A percentile compares a stretch with the other conserved stretches of the same genome.
phyloP scores from a whole-genome alignment of 2,113 vertebrate genomes.

The Lucifuga dentata region DNA sequence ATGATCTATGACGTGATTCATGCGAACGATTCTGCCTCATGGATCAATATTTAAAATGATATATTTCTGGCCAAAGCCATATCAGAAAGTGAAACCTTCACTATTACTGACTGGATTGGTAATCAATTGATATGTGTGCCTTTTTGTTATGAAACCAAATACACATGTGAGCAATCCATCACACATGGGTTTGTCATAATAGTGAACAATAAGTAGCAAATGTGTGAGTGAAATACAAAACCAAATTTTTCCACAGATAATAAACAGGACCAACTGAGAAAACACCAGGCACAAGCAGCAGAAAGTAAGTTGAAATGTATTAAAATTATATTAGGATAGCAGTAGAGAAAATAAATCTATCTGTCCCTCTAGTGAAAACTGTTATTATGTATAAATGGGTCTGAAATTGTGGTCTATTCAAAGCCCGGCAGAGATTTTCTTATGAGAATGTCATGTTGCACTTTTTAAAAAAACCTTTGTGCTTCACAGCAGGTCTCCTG shows the following conservation, averaged over 20 bases:
- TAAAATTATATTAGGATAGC: slow-evolving; percentile 30
- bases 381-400: slow-evolving; percentile 81
- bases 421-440: slow-evolving; percentile 80
- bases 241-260: neutral
- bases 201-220: slow-evolving; percentile 18
- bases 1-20: slow-evolving; percentile 39
- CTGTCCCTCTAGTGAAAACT: slow-evolving; percentile 88
- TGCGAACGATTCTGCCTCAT: slow-evolving; percentile 32
- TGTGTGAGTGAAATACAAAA: slow-evolving; percentile 6
- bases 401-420: slow-evolving; percentile 81
- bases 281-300: slow-evolving; percentile 9
- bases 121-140: slow-evolving; percentile 65
- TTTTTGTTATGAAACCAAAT: slow-evolving; percentile 66
- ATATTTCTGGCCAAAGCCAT: slow-evolving; percentile 13
- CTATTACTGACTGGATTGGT: slow-evolving; percentile 54
- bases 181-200: slow-evolving; percentile 52
- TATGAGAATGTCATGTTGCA: slow-evolving; percentile 85
- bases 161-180: slow-evolving; percentile 22
- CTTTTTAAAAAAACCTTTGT: slow-evolving; percentile 87
- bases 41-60: slow-evolving; percentile 59
- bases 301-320: slow-evolving; percentile 4
- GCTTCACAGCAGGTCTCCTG: slow-evolving; percentile 85
- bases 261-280: slow-evolving; percentile 2
- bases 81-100: slow-evolving; percentile 43
- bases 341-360: slow-evolving; percentile 54